A percentile compares a stretch with the other conserved stretches of the same genome.
Evolutionary conservation across 2,113 vertebrate species (phyloP).

Genomic region (Lepus europaeus): DNA sequence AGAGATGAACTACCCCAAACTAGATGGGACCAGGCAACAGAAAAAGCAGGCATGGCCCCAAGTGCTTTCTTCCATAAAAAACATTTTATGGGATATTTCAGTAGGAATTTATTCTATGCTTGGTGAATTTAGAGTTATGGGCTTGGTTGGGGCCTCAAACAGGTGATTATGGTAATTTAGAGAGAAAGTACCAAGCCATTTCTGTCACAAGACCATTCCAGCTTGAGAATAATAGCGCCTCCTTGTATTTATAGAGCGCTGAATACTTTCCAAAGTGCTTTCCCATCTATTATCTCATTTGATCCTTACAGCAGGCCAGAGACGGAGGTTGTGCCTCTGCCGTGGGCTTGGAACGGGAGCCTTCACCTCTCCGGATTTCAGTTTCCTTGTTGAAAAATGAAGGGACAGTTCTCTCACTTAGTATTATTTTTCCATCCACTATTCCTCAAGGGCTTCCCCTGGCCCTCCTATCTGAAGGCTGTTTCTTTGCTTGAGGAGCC

Average conservation of each 20-base stretch:
- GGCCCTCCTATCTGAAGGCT: neutral
- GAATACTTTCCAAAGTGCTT: conserved; percentile 58
- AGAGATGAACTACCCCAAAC: neutral
- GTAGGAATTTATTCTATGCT: conserved; percentile 63
- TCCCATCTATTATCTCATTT: conserved; percentile 58
- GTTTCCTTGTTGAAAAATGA: neutral
- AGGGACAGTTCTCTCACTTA: neutral
- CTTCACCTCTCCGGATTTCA: neutral
- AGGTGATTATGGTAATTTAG: conserved; percentile 81
- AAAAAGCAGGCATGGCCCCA: neutral
- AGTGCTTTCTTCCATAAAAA: conserved; percentile 24
- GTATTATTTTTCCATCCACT: neutral
- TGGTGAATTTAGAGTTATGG: conserved; percentile 74
- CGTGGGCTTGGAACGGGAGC: neutral
- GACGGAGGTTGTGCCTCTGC: neutral
- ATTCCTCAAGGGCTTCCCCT: neutral
- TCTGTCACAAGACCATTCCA: conserved; percentile 67
- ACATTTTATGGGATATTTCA: conserved; percentile 29
- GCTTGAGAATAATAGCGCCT: conserved; percentile 67
- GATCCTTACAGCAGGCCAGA: neutral
- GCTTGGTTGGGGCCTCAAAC: conserved; percentile 58
- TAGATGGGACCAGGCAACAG: neutral
- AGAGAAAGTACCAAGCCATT: conserved; percentile 74
- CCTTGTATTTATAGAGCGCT: conserved; percentile 66
- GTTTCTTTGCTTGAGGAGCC: neutral